These are phyloP conservation scores for Drosophila testacea DNA, from an alignment of 2,888 invertebrate species.

Conservation along the genomic window DNA sequence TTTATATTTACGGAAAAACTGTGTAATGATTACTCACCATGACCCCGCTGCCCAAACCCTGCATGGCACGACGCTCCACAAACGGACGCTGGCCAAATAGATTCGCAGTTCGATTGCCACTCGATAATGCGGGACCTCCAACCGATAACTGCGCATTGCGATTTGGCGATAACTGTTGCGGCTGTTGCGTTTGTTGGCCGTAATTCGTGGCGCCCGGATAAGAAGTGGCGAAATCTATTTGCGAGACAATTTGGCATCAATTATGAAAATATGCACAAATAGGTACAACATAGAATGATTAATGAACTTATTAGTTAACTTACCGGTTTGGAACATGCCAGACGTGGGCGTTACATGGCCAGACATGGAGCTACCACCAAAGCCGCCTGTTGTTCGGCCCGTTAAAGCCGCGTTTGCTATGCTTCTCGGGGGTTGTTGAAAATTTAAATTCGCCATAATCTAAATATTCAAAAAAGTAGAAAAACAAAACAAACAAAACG, in stretches of 20 bases:
- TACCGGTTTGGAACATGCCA: conserved; percentile 87
- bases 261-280: conserved; percentile 1
- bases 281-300: background rate
- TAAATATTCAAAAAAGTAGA: conserved; percentile 56
- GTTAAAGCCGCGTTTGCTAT: conserved; percentile 92
- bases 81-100: conserved; percentile 93
- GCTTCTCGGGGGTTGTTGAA: conserved; percentile 95
- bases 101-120: conserved; percentile 86
- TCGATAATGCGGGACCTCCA: conserved; percentile 87
- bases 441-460: conserved; percentile 98
- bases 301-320: conserved; percentile 27
- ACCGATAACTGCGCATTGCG: conserved; percentile 86
- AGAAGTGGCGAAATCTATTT: conserved; percentile 62
- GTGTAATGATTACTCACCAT: conserved; percentile 78
- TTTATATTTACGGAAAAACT: too few relatives aligned
- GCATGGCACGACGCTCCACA: conserved; percentile 90
- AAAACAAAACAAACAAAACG: background rate
- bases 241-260: background rate
- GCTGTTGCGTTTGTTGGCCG: conserved; percentile 85
- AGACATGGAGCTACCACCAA: conserved; percentile 89
- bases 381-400: conserved; percentile 88
- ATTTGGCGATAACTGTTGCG: conserved; percentile 87
- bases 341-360: conserved; percentile 92
- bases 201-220: conserved; percentile 85
- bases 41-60: conserved; percentile 85